Evolutionary conservation across 1,140 invertebrate genomes (phyloP).

Genomic region (Drosophila baimaii): DNA sequence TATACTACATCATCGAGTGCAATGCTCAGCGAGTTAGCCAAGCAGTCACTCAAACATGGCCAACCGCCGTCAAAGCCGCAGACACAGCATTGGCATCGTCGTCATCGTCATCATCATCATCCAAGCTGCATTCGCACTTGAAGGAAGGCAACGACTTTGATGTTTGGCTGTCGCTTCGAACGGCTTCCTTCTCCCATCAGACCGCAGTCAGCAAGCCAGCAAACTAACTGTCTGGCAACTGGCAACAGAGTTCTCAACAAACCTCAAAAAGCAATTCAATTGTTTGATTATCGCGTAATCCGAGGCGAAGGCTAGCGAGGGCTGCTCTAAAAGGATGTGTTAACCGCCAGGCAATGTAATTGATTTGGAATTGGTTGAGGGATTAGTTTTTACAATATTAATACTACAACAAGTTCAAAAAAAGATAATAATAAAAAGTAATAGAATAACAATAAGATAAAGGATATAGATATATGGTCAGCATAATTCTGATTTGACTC

Average conservation of each 20-base stretch:
- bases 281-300: conserved; percentile 61
- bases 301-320: conserved; percentile 11
- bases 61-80: conserved; percentile 24
- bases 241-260: conserved; percentile 46
- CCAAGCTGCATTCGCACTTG: conserved; percentile 47
- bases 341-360: neutral
- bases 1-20: conserved; percentile 7
- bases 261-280: conserved; percentile 72
- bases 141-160: conserved; percentile 36
- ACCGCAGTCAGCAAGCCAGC: conserved; percentile 46
- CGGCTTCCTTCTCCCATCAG: conserved; percentile 24
- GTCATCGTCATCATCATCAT: conserved; percentile 33
- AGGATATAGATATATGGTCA: too few relatives aligned
- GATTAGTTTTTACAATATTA: too few relatives aligned
- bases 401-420: too few relatives aligned
- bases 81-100: conserved; percentile 19
- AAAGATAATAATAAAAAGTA: neutral
- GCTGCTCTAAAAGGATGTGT: conserved; percentile 13
- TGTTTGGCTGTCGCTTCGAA: conserved; percentile 35
- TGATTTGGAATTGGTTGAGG: neutral
- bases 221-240: conserved; percentile 30
- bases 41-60: conserved; percentile 70
- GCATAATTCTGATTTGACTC: too few relatives aligned
- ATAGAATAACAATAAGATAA: too few relatives aligned
- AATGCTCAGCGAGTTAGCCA: conserved; percentile 50